Conservation (phyloP, 2,113 vertebrate genomes). For the Apodemus speciosus region DNA sequence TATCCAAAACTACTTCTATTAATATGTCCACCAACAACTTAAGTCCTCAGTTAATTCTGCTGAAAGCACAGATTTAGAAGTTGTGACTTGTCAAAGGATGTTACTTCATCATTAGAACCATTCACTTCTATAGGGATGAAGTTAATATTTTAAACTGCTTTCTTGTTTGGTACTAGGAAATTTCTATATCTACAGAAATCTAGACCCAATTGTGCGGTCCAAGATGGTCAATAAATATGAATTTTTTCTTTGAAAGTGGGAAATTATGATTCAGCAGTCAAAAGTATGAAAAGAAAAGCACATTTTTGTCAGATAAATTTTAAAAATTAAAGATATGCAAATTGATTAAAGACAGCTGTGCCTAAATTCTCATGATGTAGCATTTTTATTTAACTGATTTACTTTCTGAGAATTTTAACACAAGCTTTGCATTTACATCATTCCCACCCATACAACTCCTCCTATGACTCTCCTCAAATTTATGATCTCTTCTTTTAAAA, state of each 20-base stretch:
- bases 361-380: neutral
- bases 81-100: neutral
- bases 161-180: neutral
- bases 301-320: neutral
- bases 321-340: neutral
- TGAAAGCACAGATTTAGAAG: neutral
- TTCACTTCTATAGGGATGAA: neutral
- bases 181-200: neutral
- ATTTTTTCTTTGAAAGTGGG: neutral
- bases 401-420: neutral
- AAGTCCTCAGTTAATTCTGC: slow-evolving; percentile 10
- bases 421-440: neutral
- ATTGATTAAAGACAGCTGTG: neutral
- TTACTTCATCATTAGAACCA: neutral
- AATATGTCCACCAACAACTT: slow-evolving; percentile 18
- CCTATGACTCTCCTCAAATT: neutral
- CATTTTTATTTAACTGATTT: neutral
- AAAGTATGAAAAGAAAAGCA: neutral
- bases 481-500: neutral
- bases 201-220: neutral
- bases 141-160: neutral
- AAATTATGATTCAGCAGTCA: neutral
- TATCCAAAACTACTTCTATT: slow-evolving; percentile 48
- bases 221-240: neutral
- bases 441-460: neutral